A percentile compares a stretch with the other conserved stretches of the same genome.
Conservation (phyloP, 2,888 invertebrate genomes). For the Andrena chrysosceles region DNA sequence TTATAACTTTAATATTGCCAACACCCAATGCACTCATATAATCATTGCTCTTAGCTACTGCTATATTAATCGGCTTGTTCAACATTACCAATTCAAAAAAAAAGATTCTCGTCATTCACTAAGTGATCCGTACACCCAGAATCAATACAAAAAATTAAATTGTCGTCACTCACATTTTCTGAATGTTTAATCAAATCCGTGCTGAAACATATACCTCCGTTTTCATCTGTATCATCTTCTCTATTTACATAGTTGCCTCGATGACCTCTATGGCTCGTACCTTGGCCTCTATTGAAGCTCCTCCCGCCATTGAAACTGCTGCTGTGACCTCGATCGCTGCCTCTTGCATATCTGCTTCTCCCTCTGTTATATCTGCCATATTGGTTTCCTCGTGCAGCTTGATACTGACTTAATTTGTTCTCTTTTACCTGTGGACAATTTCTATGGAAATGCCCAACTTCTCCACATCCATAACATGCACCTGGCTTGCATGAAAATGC, state of each 20-base stretch:
- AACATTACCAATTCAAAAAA: constrained; percentile 18
- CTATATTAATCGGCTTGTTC: constrained; percentile 16
- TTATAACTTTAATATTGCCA: not conserved
- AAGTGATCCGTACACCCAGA: constrained; percentile 38
- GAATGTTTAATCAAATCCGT: too few relatives aligned
- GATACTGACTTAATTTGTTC: not conserved
- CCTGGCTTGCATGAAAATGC: too few relatives aligned
- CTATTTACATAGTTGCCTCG: not conserved
- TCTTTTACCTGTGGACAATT: not conserved
- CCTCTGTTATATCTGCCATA: not conserved
- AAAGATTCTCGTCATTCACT: constrained; percentile 9
- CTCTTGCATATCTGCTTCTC: too few relatives aligned
- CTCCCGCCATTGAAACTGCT: too few relatives aligned
- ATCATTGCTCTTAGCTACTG: constrained; percentile 11
- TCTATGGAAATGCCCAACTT: not conserved
- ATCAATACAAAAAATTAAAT: constrained; percentile 25
- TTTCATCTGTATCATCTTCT: not conserved
- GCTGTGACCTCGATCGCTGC: too few relatives aligned
- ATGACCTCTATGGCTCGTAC: not conserved
- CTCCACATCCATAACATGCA: not conserved
- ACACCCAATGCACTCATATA: constrained; percentile 17
- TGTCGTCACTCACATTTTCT: not conserved
- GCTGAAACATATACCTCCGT: constrained; percentile 7
- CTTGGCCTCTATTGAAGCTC: too few relatives aligned
- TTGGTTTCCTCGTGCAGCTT: not conserved